Base-by-base conservation (phyloP, 2,797 vertebrate species). In the Crypturellus tataupa region DNA sequence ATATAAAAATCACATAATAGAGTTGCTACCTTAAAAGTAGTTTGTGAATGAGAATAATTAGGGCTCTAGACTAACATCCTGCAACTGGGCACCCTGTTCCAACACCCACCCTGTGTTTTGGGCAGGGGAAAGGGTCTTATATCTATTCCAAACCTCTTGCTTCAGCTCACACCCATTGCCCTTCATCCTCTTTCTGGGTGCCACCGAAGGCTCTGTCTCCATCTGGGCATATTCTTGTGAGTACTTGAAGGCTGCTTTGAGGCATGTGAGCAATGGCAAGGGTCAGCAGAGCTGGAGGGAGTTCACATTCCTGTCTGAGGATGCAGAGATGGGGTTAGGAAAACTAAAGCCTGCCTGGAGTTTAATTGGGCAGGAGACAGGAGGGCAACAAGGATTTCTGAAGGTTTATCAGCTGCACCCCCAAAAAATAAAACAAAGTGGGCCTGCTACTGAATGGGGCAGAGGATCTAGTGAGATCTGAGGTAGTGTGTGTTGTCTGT, bases 121-220 rank as follows among this genome's bases (percentile, higher is more conserved):
- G 20, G 12, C 37, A 6, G 29, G 14, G 31, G 5, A 2, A 10
- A 9, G 19, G 20, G 7, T 65, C 11, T 1, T 2, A 15, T 67
- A 9, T 29, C 39, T 64, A 42, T 19, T 31, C 29, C 77, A 56
- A 90, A 42, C 17, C 5, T 79, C 27, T 63, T 25, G 2, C 51
- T 90, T 84, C 35, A 56, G 7, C 20, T 80, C 6, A 0, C 46
- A 16, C 9, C 17, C 6, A 1, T 29, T 60, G 24, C 33, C 25
- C 65, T 2, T 60, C 5, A 12, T 59, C 23, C 5, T 68, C 11
- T 15, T 59, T 15, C 39, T 3, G 0, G 33, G 13, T 0, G 24
- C 14, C 15, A 19, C 59, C 1, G 2, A 72, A 39, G 67, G 20
- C 14, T 60, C 25, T 53, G 6, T 19, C 14, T 39, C 13, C 21